Evolutionary conservation across 2,888 invertebrate species (phyloP).

Genomic region (Drosophila recens): DNA sequence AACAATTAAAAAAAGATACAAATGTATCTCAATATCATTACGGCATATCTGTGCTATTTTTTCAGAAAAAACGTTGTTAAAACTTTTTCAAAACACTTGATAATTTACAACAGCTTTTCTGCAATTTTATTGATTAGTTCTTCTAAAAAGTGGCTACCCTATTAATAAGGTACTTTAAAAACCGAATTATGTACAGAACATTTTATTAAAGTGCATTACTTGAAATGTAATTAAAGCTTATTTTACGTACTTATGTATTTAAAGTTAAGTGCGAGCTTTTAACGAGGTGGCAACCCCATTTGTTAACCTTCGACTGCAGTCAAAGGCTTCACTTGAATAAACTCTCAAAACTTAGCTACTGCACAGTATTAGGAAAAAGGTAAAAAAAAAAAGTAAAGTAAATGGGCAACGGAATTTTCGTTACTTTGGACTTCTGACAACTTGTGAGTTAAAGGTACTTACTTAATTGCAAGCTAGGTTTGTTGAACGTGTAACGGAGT

Average conservation of each 20-base stretch:
- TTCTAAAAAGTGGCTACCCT: too few species aligned
- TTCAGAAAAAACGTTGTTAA: too few species aligned
- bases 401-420: background rate
- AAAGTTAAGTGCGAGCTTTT: background rate
- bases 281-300: background rate
- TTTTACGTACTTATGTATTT: background rate
- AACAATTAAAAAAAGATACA: too few species aligned
- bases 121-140: too few species aligned
- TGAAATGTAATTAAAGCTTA: background rate
- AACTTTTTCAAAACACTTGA: too few species aligned
- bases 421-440: background rate
- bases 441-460: constrained; percentile 1
- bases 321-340: background rate
- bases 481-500: background rate
- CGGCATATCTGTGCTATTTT: too few species aligned
- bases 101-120: too few species aligned
- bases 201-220: background rate
- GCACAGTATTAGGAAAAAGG: too few species aligned
- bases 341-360: background rate
- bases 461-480: background rate
- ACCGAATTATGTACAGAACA: too few species aligned
- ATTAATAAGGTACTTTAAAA: too few species aligned
- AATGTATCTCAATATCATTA: too few species aligned
- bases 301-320: background rate
- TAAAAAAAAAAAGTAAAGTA: background rate